These are phyloP conservation scores for Leucophenga montana DNA, from an alignment of 2,888 invertebrate species.

Conservation along the genomic window DNA sequence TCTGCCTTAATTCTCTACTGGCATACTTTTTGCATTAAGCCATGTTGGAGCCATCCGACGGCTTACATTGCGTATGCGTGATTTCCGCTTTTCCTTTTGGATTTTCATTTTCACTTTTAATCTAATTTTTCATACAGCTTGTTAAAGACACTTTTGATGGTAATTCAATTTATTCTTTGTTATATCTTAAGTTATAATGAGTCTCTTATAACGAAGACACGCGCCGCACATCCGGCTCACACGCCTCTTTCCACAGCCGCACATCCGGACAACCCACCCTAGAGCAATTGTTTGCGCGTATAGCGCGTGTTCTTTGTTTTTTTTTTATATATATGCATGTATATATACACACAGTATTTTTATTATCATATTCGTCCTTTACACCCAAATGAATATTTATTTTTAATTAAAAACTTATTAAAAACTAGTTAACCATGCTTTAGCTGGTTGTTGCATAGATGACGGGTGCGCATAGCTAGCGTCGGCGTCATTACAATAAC, in stretches of 20 bases:
- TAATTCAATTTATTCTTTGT: slow-evolving; percentile 65
- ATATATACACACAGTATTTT: not conserved
- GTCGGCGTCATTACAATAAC: slow-evolving; percentile 22
- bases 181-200: slow-evolving; percentile 10
- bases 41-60: slow-evolving; percentile 29
- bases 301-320: not conserved
- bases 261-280: slow-evolving; percentile 46
- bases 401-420: slow-evolving; percentile 67
- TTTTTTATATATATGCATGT: too few relatives aligned
- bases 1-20: too few relatives aligned
- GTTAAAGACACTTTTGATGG: slow-evolving; percentile 56
- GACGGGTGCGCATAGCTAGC: slow-evolving; percentile 51
- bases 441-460: slow-evolving; percentile 38
- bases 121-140: slow-evolving; percentile 1
- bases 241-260: not conserved
- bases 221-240: not conserved
- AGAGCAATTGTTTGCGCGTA: slow-evolving; percentile 45
- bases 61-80: slow-evolving; percentile 60
- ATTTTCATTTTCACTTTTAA: slow-evolving; percentile 11
- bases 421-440: slow-evolving; percentile 60
- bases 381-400: slow-evolving; percentile 66
- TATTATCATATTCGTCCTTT: slow-evolving; percentile 46
- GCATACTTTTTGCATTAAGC: too few relatives aligned
- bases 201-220: not conserved
- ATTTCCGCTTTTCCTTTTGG: slow-evolving; percentile 41